Base-by-base conservation (phyloP, 1,140 invertebrate species). In the Drosophila dunni region DNA sequence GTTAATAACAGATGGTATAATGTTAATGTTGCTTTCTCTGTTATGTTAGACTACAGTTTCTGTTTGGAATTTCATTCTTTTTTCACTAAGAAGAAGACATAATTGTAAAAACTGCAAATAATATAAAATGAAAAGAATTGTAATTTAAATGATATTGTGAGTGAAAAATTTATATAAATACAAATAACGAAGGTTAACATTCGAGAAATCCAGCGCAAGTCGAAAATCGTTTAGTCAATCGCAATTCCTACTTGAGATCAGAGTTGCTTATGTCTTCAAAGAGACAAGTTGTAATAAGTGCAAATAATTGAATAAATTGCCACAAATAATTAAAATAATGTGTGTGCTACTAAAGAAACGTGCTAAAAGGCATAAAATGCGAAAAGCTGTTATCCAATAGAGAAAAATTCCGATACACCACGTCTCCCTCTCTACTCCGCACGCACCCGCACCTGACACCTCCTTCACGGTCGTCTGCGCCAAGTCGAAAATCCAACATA, bases 361-460 rank as follows among this genome's bases (percentile, higher is more conserved):
- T 60, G 61, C 33, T 44, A 71, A 75, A 71, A 45, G 45, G 17
- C 15, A 65, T 45, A 62, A 73, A 77, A 64, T 69, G 42, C 61
- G 54, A 78, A 78, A 78, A 75, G 40, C 65, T 78, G 45, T 70
- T 78, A 75, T 78, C 65, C 75, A 78, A 78, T 75, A 78, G 75
- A 78, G 75, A 78, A 75, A 78, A 78, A 75, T 78, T 75, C 71
- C 71, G 58, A 78, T 75, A 75, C 58, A 75, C 53, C 58, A 62
- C 65, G 15, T 45, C 64, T 44, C 17, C 29, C 45, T 34, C 33
- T 66, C 33, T 33, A 24, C 45, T 58, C 40, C 54, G 38, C 10
- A 67, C 65, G 71, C 71, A 66, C 57, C 71, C 57, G 56, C 64
- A 72, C 69, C 69, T 58, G 69, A 54, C 69, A 66, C 56, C 71